Conservation (phyloP, 2,113 vertebrate species). For the Chinchilla lanigera region DNA sequence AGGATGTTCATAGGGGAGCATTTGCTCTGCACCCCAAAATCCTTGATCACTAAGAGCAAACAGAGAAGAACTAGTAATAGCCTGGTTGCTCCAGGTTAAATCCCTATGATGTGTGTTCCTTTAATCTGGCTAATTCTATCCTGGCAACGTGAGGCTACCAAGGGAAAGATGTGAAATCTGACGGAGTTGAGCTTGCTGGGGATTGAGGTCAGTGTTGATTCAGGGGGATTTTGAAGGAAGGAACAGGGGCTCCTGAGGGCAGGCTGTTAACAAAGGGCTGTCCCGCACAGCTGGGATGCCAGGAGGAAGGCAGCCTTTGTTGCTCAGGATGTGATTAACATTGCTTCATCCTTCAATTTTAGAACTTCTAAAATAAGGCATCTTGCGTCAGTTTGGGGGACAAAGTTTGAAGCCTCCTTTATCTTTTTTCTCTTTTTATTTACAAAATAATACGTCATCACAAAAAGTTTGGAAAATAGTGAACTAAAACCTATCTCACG, state of each 20-base stretch:
- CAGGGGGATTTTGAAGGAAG: slow-evolving; percentile 75
- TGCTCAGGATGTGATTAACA: slow-evolving; percentile 86
- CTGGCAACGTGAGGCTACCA: not conserved
- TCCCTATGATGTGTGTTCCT: no score
- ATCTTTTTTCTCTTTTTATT: not conserved
- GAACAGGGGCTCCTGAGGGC: slow-evolving; percentile 70
- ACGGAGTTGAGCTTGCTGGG: not conserved
- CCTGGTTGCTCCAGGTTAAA: not conserved
- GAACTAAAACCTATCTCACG: not conserved
- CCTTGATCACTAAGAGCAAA: not conserved
- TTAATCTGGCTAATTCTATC: not conserved
- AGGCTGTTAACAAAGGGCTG: slow-evolving; percentile 66
- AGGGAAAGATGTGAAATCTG: not conserved
- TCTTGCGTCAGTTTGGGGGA: slow-evolving; percentile 44
- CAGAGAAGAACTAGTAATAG: not conserved
- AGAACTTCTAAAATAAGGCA: slow-evolving; percentile 83
- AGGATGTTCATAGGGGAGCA: not conserved
- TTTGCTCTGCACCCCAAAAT: not conserved
- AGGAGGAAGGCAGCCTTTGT: slow-evolving; percentile 84
- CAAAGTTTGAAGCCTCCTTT: slow-evolving; percentile 38
- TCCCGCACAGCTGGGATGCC: slow-evolving; percentile 69
- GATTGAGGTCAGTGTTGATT: slow-evolving; percentile 17
- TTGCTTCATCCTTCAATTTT: slow-evolving; percentile 84
- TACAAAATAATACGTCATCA: not conserved
- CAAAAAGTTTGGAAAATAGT: not conserved